Conservation (phyloP, 2,888 invertebrate species). For the Morpho deidamia region DNA sequence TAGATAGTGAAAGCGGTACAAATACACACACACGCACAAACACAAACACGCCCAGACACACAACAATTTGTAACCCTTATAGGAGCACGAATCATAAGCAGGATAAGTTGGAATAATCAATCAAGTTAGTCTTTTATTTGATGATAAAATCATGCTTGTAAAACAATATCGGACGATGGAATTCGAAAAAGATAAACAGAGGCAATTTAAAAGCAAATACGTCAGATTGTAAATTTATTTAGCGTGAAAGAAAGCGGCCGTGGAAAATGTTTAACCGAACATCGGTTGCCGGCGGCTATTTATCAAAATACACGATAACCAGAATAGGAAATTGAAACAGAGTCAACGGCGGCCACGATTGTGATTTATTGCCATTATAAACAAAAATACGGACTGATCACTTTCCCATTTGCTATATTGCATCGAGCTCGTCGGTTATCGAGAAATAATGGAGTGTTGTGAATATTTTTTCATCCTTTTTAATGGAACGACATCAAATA, state of each 20-base stretch:
- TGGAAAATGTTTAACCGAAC: constrained; percentile 55
- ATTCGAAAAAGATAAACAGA: constrained; percentile 49
- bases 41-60: too few relatives aligned
- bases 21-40: too few relatives aligned
- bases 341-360: constrained; percentile 64
- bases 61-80: too few relatives aligned
- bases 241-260: constrained; percentile 57
- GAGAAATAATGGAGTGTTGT: too few relatives aligned
- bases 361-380: constrained; percentile 74
- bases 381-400: constrained; percentile 71
- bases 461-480: too few relatives aligned
- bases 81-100: too few relatives aligned
- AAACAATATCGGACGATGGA: too few relatives aligned
- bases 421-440: constrained; percentile 37
- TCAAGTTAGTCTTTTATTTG: too few relatives aligned
- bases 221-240: constrained; percentile 66
- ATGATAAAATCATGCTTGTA: too few relatives aligned
- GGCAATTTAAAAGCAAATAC: constrained; percentile 64
- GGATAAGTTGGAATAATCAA: too few relatives aligned
- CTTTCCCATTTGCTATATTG: constrained; percentile 64
- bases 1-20: too few relatives aligned
- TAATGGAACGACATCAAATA: too few relatives aligned
- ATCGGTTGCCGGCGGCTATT: constrained; percentile 59
- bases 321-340: constrained; percentile 74
- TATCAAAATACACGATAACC: constrained; percentile 74